Evolutionary conservation across 2,888 invertebrate genomes (phyloP), one percentile per base, ranked within the genome.

Genomic region (Hydropsyche betteni): DNA sequence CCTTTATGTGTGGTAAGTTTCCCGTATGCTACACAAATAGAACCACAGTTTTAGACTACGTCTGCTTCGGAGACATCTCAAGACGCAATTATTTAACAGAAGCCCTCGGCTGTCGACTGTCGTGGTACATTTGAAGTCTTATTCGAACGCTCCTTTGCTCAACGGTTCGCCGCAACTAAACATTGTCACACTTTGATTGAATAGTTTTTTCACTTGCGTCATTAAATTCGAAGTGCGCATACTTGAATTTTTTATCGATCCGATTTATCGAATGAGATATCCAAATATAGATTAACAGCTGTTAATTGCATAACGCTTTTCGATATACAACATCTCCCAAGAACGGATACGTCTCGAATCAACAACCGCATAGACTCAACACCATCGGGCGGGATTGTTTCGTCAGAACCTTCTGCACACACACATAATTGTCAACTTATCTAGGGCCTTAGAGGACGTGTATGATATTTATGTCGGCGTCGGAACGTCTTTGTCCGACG

Each of bases 401-500:
- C 24, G 2, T 24, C 24, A 24, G 1, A 24, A 24, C 2, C 24
- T 24, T 24, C 24, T n/a, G 7, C 44, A 44, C 44, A 44, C 55
- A 14, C 44, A 16, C 55, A 44, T 58, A 36, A 55, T 58, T 4
- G 14, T 5, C 58, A 52, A 52, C 51, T 34, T 70, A 50, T 70
- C 38, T 36, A 38, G 33, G 52, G 16, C 71, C 33, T 12, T 44
- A 38, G 50, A 74, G 55, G 24, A 24, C 44, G 3, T 44, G 0
- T 8, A 8, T 44, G 6, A 61, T 73, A 34, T 73, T 55, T 52
- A 10, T 12, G 55, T 75, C 50, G 71, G 64, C 51, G 44, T 51
- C 33, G 53, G 6, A 10, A 52, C 55, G 76, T 73, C 73, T 68
- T 68, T 72, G 72, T 72, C 38, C 36, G 69, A 53, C n/a, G 61